Conservation (phyloP, 2,888 invertebrate species). For the Sympetrum striolatum region DNA sequence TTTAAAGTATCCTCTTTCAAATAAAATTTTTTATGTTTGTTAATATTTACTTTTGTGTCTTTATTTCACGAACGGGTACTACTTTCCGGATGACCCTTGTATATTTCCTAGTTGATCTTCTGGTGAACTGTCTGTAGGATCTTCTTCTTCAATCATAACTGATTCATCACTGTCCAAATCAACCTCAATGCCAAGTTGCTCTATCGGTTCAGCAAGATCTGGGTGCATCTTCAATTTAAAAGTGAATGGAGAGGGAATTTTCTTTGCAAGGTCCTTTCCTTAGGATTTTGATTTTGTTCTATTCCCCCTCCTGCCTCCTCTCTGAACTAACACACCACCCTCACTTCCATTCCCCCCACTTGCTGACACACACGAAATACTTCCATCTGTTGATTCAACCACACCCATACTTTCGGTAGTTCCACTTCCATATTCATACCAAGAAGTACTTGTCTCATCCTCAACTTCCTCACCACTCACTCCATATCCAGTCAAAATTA, state of each 20-base stretch:
- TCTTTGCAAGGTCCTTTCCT: neutral
- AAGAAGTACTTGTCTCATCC: constrained; percentile 10
- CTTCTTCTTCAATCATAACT: constrained; percentile 72
- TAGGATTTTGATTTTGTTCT: neutral
- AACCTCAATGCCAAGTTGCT: constrained; percentile 78
- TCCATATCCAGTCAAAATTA: neutral
- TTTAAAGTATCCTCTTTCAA: no score
- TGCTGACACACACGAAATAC: neutral
- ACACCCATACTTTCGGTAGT: neutral
- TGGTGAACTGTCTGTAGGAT: constrained; percentile 57
- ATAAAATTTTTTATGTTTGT: no score
- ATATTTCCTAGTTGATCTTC: constrained; percentile 5
- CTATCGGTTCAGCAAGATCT: constrained; percentile 75
- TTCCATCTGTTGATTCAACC: neutral
- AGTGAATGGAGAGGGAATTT: constrained; percentile 36
- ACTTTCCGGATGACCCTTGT: no score
- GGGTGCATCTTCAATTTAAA: constrained; percentile 75
- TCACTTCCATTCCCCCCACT: neutral
- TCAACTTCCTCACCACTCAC: constrained; percentile 17
- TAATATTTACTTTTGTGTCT: no score
- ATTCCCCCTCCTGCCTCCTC: neutral
- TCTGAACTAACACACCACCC: neutral
- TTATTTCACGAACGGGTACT: no score
- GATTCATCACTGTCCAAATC: constrained; percentile 76
- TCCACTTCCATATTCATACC: constrained; percentile 33